These are phyloP conservation scores for Schizopygopsis pylzovi DNA, from an alignment of 2,797 vertebrate species.

Conservation along the genomic window DNA sequence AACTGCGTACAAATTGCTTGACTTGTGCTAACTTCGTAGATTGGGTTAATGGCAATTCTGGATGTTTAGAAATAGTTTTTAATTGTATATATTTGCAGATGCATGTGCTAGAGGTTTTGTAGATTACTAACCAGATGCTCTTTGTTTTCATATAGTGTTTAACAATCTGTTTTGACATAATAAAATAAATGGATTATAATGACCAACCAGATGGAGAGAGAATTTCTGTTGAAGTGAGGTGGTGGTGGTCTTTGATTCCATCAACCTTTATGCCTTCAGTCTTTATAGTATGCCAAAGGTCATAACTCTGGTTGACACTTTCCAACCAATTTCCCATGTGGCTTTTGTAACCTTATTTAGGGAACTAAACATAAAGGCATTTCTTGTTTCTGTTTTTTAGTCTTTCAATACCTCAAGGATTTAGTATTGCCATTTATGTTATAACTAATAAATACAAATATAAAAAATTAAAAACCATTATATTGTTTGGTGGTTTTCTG, in stretches of 20 bases:
- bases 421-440: background rate
- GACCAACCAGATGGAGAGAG: background rate
- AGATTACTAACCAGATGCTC: slow-evolving; percentile 4
- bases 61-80: slow-evolving; percentile 23
- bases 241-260: background rate
- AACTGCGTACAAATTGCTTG: background rate
- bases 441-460: background rate
- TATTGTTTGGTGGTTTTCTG: background rate
- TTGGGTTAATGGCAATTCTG: slow-evolving; percentile 14
- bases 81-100: background rate
- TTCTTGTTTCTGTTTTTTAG: background rate
- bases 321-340: background rate
- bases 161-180: background rate
- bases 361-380: background rate
- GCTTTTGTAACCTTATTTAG: background rate
- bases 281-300: slow-evolving; percentile 2
- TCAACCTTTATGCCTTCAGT: background rate
- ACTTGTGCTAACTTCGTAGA: slow-evolving; percentile 25
- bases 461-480: background rate
- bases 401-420: background rate
- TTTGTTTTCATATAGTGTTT: slow-evolving; percentile 7
- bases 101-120: background rate
- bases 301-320: slow-evolving; percentile 8
- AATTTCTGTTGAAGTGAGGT: background rate
- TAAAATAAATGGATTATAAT: background rate